phyloP scores from a whole-genome alignment of 2,888 invertebrate genomes.

The Nemoura dubitans region DNA sequence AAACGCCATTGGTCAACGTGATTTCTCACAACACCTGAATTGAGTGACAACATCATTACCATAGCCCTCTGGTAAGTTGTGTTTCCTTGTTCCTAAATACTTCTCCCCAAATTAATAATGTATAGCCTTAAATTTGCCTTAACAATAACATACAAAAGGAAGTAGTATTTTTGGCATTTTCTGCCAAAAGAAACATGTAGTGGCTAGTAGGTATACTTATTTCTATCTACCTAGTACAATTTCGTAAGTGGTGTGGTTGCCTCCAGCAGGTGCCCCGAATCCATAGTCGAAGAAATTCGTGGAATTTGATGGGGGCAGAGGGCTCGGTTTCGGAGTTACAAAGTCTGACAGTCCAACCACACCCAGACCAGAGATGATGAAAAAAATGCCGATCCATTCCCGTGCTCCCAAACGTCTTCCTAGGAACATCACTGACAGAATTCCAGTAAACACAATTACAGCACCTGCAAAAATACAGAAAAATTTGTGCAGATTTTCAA shows the following conservation, averaged over 20 bases:
- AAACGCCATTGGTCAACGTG: too few relatives aligned
- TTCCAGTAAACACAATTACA: slow-evolving; percentile 88
- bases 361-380: slow-evolving; percentile 75
- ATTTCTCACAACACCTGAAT: too few relatives aligned
- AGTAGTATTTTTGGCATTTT: too few relatives aligned
- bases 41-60: too few relatives aligned
- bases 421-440: slow-evolving; percentile 85
- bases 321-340: slow-evolving; percentile 55
- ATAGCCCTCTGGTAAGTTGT: too few relatives aligned
- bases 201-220: too few relatives aligned
- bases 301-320: background rate
- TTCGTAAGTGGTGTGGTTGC: slow-evolving; percentile 42
- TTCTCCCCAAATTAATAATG: too few relatives aligned
- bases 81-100: too few relatives aligned
- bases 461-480: slow-evolving; percentile 67
- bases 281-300: slow-evolving; percentile 40
- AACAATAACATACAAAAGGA: too few relatives aligned
- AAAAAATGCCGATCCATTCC: slow-evolving; percentile 81
- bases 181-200: background rate
- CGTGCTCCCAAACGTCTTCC: slow-evolving; percentile 69
- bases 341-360: slow-evolving; percentile 81
- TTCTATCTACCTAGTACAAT: slow-evolving; percentile 46
- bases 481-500: background rate
- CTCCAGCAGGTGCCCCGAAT: background rate
- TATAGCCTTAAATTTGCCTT: too few relatives aligned